phyloP scores from a whole-genome alignment of 1,140 invertebrate species.

The Eubasilissa regina region DNA sequence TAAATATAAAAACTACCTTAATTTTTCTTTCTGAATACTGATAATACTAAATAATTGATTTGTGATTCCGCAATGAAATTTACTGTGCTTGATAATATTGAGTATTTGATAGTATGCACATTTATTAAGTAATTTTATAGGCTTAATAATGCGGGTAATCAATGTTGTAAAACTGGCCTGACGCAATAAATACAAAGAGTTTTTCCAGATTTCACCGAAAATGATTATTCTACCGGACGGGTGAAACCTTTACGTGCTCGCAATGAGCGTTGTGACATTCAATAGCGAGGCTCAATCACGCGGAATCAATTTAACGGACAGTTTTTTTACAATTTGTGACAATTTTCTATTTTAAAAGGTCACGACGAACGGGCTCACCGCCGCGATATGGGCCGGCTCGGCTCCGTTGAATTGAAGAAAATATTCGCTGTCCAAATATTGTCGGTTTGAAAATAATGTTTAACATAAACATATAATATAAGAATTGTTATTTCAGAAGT shows the following conservation, averaged over 20 bases:
- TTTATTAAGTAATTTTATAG: neutral
- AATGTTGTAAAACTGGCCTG: neutral
- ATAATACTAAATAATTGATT: too few relatives aligned
- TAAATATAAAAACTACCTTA: too few relatives aligned
- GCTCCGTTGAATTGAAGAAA: too few relatives aligned
- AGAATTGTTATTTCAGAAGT: too few relatives aligned
- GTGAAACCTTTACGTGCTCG: conserved; percentile 37
- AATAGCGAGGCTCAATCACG: conserved; percentile 46
- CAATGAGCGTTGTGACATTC: conserved; percentile 47
- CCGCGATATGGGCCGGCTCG: too few relatives aligned
- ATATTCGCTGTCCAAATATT: too few relatives aligned
- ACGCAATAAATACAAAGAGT: conserved; percentile 18
- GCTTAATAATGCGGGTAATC: neutral
- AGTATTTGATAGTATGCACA: too few relatives aligned
- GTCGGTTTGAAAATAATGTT: too few relatives aligned
- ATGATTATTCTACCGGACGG: conserved; percentile 9
- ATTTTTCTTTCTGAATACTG: too few relatives aligned
- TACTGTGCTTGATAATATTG: too few relatives aligned
- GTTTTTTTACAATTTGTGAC: conserved; percentile 44
- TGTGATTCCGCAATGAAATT: too few relatives aligned
- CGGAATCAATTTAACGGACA: conserved; percentile 52
- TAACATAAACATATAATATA: too few relatives aligned
- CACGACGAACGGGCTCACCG: neutral
- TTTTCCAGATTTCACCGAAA: conserved; percentile 31
- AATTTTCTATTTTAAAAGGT: conserved; percentile 50